Conservation (phyloP, 2,888 invertebrate genomes). For the Nycteola revayana region DNA sequence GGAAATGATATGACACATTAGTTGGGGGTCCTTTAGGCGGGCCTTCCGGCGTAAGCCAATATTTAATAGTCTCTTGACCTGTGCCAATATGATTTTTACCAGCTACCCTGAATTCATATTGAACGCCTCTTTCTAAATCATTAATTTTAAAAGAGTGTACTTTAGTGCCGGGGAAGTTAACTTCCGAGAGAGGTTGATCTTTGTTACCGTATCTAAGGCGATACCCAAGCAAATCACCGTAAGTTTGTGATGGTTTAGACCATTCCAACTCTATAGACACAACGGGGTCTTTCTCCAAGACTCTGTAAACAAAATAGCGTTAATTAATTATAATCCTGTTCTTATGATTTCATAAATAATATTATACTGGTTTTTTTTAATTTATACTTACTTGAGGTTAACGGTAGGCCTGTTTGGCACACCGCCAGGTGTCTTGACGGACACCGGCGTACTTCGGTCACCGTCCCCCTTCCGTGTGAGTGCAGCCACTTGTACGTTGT, state of each 20-base stretch:
- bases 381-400: constrained; percentile 85
- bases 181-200: constrained; percentile 89
- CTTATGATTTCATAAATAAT: constrained; percentile 21
- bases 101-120: constrained; percentile 98
- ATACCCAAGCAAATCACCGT: constrained; percentile 94
- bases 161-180: constrained; percentile 86
- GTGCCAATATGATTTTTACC: constrained; percentile 97
- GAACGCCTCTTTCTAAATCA: constrained; percentile 94
- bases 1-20: constrained; percentile 92
- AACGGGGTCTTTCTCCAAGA: constrained; percentile 93
- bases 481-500: constrained; percentile 97
- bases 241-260: constrained; percentile 93
- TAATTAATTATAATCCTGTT: too few relatives aligned
- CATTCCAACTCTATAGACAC: constrained; percentile 96
- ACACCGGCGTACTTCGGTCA: constrained; percentile 92
- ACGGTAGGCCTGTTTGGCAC: constrained; percentile 93
- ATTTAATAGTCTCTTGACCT: constrained; percentile 96
- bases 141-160: constrained; percentile 87
- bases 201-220: constrained; percentile 93
- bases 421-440: constrained; percentile 95
- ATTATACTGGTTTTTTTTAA: too few relatives aligned
- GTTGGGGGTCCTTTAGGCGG: constrained; percentile 93
- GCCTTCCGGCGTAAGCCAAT: constrained; percentile 96
- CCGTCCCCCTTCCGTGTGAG: constrained; percentile 98
- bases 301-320: constrained; percentile 73